These are phyloP conservation scores for Melanotaenia boesemani DNA, from an alignment of 2,797 vertebrate genomes.

Conservation along the genomic window DNA sequence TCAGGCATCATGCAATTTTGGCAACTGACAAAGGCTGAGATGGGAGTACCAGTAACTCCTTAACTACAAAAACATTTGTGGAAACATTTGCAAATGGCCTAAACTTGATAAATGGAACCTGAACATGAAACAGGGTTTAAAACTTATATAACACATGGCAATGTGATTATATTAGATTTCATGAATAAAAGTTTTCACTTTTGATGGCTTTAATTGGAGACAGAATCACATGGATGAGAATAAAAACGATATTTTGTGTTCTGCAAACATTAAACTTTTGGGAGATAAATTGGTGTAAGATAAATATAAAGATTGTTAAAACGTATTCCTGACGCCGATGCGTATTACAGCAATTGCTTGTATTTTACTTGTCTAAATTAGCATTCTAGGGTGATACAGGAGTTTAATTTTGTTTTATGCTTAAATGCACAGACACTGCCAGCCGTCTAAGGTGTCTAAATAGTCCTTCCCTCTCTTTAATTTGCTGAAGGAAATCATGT, in stretches of 20 bases:
- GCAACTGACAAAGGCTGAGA: constrained; percentile 18
- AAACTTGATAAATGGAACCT: constrained; percentile 27
- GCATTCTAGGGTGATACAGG: constrained; percentile 34
- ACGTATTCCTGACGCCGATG: constrained; percentile 12
- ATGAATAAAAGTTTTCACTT: constrained; percentile 51
- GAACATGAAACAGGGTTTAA: constrained; percentile 20
- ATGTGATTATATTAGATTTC: constrained; percentile 35
- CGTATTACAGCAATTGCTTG: constrained; percentile 52
- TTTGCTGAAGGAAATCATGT: constrained; percentile 26
- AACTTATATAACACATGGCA: constrained; percentile 6
- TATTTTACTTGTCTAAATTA: constrained; percentile 47
- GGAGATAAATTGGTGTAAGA: constrained; percentile 45
- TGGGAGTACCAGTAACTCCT: constrained; percentile 16
- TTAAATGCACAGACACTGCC: constrained; percentile 29
- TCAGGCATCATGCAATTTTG: constrained; percentile 37
- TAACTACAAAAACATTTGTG: constrained; percentile 22
- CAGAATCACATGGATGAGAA: constrained; percentile 48
- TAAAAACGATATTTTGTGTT: constrained; percentile 37
- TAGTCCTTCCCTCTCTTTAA: constrained; percentile 20
- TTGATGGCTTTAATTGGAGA: constrained; percentile 51
- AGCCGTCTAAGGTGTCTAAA: constrained; percentile 28
- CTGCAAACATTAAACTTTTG: constrained; percentile 60
- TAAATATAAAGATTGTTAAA: constrained; percentile 61
- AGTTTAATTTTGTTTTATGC: constrained; percentile 36
- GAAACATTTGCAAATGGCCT: constrained; percentile 15